Percentiles rank a stretch among this genome's conserved stretches.
These are phyloP conservation scores for Pandemis corylana DNA, from an alignment of 2,888 invertebrate genomes.

Conservation along the genomic window DNA sequence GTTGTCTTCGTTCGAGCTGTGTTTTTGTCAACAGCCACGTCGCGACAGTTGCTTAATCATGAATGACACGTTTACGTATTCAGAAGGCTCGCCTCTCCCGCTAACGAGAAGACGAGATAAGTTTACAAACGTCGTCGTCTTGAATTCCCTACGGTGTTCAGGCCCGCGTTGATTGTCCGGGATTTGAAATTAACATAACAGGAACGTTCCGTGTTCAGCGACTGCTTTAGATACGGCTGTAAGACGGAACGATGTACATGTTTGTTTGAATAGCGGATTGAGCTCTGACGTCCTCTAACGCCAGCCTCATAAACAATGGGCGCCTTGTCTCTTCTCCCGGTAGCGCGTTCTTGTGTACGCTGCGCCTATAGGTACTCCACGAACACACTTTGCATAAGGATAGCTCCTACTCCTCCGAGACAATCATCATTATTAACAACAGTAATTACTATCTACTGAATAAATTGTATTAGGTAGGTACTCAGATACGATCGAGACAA, in stretches of 20 bases:
- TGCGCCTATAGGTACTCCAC: slow-evolving; percentile 40
- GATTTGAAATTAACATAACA: slow-evolving; percentile 80
- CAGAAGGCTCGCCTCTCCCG: slow-evolving; percentile 72
- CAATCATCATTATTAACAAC: slow-evolving; percentile 50
- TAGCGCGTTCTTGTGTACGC: slow-evolving; percentile 49
- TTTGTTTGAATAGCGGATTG: slow-evolving; percentile 72
- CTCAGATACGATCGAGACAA: slow-evolving; percentile 31
- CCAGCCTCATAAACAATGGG: slow-evolving; percentile 66
- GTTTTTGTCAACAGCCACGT: slow-evolving; percentile 78
- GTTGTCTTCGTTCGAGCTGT: slow-evolving; percentile 59
- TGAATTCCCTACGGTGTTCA: slow-evolving; percentile 75
- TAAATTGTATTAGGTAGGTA: slow-evolving; percentile 5
- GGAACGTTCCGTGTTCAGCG: slow-evolving; percentile 58
- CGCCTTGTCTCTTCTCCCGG: slow-evolving; percentile 50
- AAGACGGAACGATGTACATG: slow-evolving; percentile 50
- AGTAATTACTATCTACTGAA: slow-evolving; percentile 29
- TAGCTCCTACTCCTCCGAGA: slow-evolving; percentile 42
- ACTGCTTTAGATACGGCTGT: slow-evolving; percentile 51
- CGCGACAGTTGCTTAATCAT: slow-evolving; percentile 75
- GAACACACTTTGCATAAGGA: slow-evolving; percentile 49
- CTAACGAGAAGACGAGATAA: slow-evolving; percentile 82
- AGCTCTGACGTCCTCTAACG: slow-evolving; percentile 63
- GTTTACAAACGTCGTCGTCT: slow-evolving; percentile 80
- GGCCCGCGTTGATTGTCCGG: slow-evolving; percentile 78
- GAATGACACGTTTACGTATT: slow-evolving; percentile 82